phyloP scores from a whole-genome alignment of 2,113 vertebrate species.

The Sorex araneus region DNA sequence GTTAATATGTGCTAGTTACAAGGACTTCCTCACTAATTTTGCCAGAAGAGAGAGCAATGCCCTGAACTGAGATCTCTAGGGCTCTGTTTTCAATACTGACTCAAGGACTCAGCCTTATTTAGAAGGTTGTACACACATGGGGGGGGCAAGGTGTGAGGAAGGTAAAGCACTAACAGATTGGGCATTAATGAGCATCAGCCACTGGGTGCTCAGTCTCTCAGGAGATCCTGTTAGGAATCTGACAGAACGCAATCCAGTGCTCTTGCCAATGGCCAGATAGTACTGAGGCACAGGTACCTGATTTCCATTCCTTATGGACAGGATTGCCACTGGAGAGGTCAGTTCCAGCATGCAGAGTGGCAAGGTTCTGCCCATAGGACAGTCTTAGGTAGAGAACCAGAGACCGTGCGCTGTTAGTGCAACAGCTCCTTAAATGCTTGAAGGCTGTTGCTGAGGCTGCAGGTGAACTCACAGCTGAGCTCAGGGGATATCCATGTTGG shows the following conservation, averaged over 20 bases:
- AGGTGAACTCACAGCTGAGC: not conserved
- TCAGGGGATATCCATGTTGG: no score
- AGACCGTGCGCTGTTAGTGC: fast-evolving
- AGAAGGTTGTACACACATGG: not conserved
- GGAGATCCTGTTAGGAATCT: not conserved
- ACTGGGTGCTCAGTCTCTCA: not conserved
- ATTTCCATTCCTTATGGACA: not conserved
- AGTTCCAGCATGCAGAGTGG: not conserved
- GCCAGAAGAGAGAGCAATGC: not conserved
- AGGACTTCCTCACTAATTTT: constrained; percentile 13
- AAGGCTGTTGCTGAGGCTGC: not conserved
- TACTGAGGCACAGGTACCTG: not conserved
- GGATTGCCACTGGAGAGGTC: not conserved
- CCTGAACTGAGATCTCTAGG: not conserved
- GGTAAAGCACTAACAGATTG: not conserved
- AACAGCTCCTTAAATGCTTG: not conserved
- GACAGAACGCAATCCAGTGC: not conserved
- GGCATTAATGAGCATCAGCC: not conserved
- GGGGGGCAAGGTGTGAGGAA: not conserved
- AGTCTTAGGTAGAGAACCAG: not conserved
- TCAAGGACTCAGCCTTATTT: not conserved
- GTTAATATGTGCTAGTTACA: not conserved
- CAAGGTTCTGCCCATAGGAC: not conserved
- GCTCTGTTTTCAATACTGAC: not conserved
- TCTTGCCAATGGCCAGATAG: not conserved